phyloP scores from a whole-genome alignment of 2,797 vertebrate genomes.

The Hybognathus amarus region DNA sequence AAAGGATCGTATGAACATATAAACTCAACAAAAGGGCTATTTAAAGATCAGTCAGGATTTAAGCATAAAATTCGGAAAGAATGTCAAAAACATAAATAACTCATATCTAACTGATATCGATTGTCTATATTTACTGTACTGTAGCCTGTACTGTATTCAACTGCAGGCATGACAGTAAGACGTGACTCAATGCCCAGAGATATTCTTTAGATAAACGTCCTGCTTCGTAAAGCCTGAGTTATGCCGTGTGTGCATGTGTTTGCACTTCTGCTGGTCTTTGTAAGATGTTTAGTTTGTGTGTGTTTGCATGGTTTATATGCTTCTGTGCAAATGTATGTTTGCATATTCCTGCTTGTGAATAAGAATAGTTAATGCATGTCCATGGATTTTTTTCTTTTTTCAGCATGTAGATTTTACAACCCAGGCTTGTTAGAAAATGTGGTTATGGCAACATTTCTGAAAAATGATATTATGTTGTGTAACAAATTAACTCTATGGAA shows the following conservation, averaged over 20 bases:
- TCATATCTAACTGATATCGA: not conserved
- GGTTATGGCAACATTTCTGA: not conserved
- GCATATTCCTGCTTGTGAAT: not conserved
- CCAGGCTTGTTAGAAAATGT: not conserved
- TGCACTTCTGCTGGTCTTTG: conserved; percentile 22
- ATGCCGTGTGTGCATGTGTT: not conserved
- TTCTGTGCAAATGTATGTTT: not conserved
- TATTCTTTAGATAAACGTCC: not conserved
- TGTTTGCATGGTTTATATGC: not conserved
- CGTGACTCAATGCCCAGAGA: not conserved
- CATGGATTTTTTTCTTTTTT: not conserved
- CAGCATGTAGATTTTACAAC: not conserved
- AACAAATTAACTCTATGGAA: too few species aligned
- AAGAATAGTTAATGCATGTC: not conserved
- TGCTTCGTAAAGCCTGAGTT: not conserved
- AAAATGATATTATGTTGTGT: not conserved
- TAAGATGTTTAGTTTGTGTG: conserved; percentile 1
- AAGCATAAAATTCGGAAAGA: not conserved
- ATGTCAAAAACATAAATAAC: not conserved
- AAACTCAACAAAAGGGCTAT: conserved; percentile 12
- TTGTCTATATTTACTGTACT: not conserved
- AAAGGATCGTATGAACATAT: not conserved
- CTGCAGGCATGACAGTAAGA: not conserved
- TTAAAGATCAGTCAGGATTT: not conserved
- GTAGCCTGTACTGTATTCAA: conserved; percentile 13